These are phyloP conservation scores for Montipora sp. DNA, from an alignment of 64 coral and sea anemone species.

Conservation along the genomic window DNA sequence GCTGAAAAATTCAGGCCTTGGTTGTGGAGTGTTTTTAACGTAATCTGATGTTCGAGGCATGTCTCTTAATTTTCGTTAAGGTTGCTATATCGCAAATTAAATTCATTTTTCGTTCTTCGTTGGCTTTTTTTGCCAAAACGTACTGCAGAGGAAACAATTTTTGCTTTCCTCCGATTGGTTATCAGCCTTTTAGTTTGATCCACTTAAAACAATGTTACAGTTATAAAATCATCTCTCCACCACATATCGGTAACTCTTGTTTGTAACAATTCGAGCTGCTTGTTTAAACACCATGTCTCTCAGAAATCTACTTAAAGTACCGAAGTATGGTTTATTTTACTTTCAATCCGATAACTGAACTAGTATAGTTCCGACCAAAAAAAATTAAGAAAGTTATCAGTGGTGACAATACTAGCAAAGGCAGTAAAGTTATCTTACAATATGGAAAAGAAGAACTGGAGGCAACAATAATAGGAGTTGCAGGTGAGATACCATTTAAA, in stretches of 20 bases:
- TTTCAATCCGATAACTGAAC: not conserved
- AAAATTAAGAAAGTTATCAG: not conserved
- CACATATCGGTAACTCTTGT: no score
- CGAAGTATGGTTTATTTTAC: not conserved
- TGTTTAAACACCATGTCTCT: not conserved
- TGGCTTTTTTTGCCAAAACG: no score
- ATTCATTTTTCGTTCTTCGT: no score
- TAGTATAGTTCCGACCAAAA: not conserved
- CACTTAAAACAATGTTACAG: no score
- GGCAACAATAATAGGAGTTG: not conserved
- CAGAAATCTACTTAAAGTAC: not conserved
- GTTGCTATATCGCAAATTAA: no score
- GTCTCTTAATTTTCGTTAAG: not conserved
- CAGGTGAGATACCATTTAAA: not conserved
- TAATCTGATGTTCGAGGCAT: slow-evolving; percentile 41
- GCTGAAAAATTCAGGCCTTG: not conserved
- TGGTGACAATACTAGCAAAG: not conserved
- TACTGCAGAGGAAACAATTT: no score
- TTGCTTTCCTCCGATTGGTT: no score
- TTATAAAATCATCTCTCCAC: no score
- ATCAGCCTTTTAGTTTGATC: no score
- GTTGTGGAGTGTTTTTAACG: slow-evolving; percentile 7
- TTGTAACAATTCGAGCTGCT: no score
- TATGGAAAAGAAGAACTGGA: not conserved
- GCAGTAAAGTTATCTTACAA: not conserved